These are phyloP conservation scores for Uropsilus gracilis DNA, from an alignment of 2,113 vertebrate genomes.

Conservation along the genomic window DNA sequence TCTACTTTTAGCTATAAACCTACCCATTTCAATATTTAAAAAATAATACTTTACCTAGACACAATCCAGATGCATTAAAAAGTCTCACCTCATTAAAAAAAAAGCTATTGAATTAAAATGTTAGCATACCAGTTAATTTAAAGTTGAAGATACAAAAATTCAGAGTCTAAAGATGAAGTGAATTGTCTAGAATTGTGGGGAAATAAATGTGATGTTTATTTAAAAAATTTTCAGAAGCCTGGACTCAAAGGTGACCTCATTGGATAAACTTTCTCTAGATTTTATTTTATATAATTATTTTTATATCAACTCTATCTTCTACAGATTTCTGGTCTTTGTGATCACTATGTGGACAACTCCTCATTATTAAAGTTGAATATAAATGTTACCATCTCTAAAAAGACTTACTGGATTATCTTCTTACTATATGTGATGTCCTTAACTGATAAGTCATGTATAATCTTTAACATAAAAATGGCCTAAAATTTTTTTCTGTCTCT, in stretches of 20 bases:
- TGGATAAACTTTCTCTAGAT: neutral
- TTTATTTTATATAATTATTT: neutral
- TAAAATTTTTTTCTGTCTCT: constrained; percentile 17
- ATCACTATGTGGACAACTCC: neutral
- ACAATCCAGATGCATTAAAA: neutral
- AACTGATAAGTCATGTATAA: neutral
- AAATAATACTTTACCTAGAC: neutral
- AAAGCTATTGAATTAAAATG: neutral
- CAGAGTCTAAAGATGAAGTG: neutral
- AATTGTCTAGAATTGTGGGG: neutral
- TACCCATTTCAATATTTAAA: too few species aligned
- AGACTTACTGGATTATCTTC: neutral
- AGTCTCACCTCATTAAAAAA: neutral
- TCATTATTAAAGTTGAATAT: neutral
- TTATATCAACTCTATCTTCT: neutral
- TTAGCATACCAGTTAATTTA: neutral
- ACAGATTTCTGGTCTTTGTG: neutral
- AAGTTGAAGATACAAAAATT: too few species aligned
- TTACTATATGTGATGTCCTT: neutral
- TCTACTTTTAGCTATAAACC: too few species aligned
- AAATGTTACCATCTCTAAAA: neutral
- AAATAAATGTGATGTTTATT: neutral
- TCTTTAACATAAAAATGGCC: neutral
- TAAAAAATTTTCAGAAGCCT: neutral
- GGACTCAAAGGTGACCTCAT: neutral